Evolutionary conservation across 1,140 invertebrate genomes (phyloP), one percentile per base, ranked within the genome.

Genomic region (Diprion similis): DNA sequence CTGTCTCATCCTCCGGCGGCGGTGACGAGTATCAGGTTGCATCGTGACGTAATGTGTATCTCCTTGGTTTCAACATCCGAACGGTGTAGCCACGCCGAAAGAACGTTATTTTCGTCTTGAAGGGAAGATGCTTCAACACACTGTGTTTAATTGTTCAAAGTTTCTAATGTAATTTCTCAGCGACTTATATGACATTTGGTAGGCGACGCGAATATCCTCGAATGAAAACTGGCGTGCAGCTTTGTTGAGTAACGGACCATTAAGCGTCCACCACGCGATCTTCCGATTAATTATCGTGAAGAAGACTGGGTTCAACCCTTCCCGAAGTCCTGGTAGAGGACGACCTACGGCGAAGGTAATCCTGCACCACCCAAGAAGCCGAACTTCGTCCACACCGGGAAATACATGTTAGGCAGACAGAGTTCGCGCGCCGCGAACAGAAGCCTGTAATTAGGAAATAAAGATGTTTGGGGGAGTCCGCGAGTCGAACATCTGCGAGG

Each of bases 361-460:
- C 24, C n/a, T 59, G 51, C 51, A 59, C 51, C 51, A 59, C 51
- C 51, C 51, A 59, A 59, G 51, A 59, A 59, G 51, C 51, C 24
- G 2, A 37, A 37, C 24, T 37, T 6, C 24, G 2, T 37, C 24
- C 24, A 6, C 24, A 37, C 24, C 1, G 2, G 24, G 24, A 59
- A 15, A 17, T 17, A 59, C 11, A 13, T 59, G 51, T 59, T 6
- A 59, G 11, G 51, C 51, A 15, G 11, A 0, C 24, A 37, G 24
- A 59, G 51, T 59, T 59, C 51, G 51, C 51, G 51, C 51, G 51
- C 51, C n/a, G 51, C 11, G 51, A 24, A 75, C 59, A 71, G 69
- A 74, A 78, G 73, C 66, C 72, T 75, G 70, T 80, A 79, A 79
- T 80, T 76, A 80, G 46, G 48, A 72, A 74, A 79, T 80, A 71